These are phyloP conservation scores for Onychostruthus taczanowskii DNA, from an alignment of 2,113 vertebrate species.

Conservation along the genomic window DNA sequence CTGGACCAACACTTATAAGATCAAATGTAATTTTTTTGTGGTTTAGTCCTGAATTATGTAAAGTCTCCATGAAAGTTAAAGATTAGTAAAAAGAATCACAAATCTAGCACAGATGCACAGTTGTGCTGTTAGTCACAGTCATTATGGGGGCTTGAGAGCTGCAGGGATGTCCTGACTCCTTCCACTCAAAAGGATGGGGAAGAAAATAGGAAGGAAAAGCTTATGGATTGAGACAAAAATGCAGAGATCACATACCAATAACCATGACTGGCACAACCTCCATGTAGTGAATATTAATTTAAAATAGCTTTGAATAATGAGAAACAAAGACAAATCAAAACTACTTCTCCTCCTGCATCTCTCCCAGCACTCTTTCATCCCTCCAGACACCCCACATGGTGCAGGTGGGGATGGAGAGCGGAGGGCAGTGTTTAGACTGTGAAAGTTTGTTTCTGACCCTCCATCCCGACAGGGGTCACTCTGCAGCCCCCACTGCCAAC, in stretches of 20 bases:
- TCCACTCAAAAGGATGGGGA: not conserved
- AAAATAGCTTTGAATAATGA: not conserved
- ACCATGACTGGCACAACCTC: not conserved
- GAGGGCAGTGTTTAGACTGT: not conserved
- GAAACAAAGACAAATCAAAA: not conserved
- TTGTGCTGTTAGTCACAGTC: not conserved
- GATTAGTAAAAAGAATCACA: not conserved
- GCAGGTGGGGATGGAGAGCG: not conserved
- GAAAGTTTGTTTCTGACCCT: not conserved
- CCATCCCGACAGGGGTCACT: rapidly evolving
- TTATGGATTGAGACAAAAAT: not conserved
- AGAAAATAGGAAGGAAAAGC: not conserved
- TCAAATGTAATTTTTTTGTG: not conserved
- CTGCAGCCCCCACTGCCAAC: not conserved
- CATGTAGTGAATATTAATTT: not conserved
- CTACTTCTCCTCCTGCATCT: not conserved
- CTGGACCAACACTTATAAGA: not conserved
- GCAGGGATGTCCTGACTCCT: not conserved
- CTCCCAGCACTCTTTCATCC: not conserved
- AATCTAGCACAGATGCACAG: not conserved
- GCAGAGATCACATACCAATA: not conserved
- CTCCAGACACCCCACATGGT: rapidly evolving
- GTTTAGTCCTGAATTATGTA: not conserved
- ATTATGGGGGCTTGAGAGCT: not conserved
- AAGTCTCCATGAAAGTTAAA: not conserved